Evolutionary conservation across 2,888 invertebrate genomes (phyloP), one percentile per base, ranked within the genome.

Genomic region (Heliconius ismenius): DNA sequence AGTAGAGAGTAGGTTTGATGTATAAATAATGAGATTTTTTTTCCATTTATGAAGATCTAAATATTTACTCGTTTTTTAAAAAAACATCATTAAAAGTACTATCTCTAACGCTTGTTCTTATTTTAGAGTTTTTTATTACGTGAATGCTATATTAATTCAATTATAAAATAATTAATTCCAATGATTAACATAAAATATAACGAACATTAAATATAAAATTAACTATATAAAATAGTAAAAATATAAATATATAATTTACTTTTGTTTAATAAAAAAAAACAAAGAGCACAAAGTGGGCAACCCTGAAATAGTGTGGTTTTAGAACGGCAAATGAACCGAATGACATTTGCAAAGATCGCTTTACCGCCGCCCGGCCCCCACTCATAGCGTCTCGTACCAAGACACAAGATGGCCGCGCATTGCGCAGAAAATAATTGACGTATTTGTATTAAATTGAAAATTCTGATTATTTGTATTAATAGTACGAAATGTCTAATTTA

Each of bases 401-500:
- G 43, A 49, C 67, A 80, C 82, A 84, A 84, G 79, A 84, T 84
- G 84, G 84, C 82, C 76, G 81, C 79, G 75, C 79, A 73, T 79
- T 79, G 78, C 82, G 78, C 74, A 69, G 79, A 67, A 78, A 67
- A 79, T 74, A 74, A 69, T 73, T 78, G 74, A 79, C 79, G 79
- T 79, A 81, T 77, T 76, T 77, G 39, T 68, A 72, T 63, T 75
- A 73, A 81, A 76, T 78, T 77, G 32, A 32, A 32, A 32, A 32
- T 32, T 32, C 72, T 75, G 81, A 80, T 78, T 79, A 76, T 73
- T 69, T 76, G 77, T 79, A 76, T 72, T 72, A 39, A 76, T 62
- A 76, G 62, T 32, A 73, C 70, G 83, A 80, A 88, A 97, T 97
- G 97, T 96, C 97, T 85, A 97, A 96, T 95, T 95, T 96, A 88